Evolutionary conservation across 2,888 invertebrate genomes (phyloP), one percentile per base, ranked within the genome.

Genomic region (Meandrusa payeni): DNA sequence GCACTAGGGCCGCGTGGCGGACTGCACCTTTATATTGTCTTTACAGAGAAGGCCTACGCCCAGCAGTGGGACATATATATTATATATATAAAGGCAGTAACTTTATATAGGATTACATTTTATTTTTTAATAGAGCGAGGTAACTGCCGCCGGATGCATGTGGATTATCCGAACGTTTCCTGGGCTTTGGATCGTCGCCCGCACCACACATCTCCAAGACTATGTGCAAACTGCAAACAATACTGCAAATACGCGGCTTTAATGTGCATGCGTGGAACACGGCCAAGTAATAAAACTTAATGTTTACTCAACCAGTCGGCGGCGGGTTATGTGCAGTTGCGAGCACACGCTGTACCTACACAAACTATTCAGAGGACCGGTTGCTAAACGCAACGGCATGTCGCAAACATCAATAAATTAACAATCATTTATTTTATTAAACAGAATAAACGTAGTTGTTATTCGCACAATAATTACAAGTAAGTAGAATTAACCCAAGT

Each of bases 221-320:
- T 64, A 59, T 66, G 59, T 54, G 52, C 59, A 57, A 55, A 60
- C 73, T 67, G 61, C 69, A 65, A 70, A 72, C 76, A 64, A 68
- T 67, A 66, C 62, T 71, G 76, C 75, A 76, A 77, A 80, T 73
- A 78, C 74, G 64, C 67, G 69, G 76, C 76, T 75, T 81, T 77
- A 78, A 79, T 76, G 73, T 69, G 69, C 75, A 66, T 73, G 77
- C 78, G 79, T 86, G 86, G 86, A 86, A 81, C 80, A 75, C 68
- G 75, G 86, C 86, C 86, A 86, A 86, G 77, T 81, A 79, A 85
- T 86, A 85, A 86, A 85, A 82, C 78, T 78, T 78, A 73, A 80
- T 83, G 86, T 85, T 83, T 80, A 76, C 78, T 79, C 70, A 73
- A 65, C 69, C 66, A 76, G 73, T 76, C 76, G 66, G 74, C 74